Percentiles rank a stretch among this genome's conserved stretches.
Conservation (phyloP, 2,888 invertebrate genomes). For the Prostheceraeus crozeri region DNA sequence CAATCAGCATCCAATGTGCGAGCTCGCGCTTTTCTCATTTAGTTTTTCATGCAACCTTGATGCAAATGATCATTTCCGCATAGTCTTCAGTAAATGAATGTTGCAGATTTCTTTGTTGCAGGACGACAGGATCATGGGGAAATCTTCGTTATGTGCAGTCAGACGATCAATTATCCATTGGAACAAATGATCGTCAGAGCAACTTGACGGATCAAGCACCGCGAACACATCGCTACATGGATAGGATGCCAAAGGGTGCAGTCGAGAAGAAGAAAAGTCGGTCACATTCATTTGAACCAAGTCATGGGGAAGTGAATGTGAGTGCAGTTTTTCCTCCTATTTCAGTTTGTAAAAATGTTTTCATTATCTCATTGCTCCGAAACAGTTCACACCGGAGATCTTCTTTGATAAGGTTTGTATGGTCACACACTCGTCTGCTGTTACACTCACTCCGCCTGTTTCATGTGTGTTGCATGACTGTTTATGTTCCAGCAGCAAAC, state of each 20-base stretch:
- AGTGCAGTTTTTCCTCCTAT: not conserved
- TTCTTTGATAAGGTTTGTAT: conserved; percentile 26
- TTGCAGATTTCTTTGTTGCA: no score
- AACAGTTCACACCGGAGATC: conserved; percentile 22
- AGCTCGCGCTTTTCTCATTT: no score
- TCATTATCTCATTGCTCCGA: no score
- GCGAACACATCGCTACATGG: not conserved
- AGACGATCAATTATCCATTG: conserved; percentile 5
- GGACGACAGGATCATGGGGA: no score
- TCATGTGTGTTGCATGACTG: no score
- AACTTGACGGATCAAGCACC: not conserved
- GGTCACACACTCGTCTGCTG: no score
- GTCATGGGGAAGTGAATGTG: conserved; percentile 20
- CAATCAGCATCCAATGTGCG: no score
- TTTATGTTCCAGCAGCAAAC: no score
- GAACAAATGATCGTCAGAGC: conserved; percentile 8
- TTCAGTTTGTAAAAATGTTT: not conserved
- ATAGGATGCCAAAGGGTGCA: conserved; percentile 7
- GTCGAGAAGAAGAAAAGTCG: not conserved
- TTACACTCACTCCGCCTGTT: no score
- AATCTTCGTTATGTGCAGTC: not conserved
- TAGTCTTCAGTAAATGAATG: no score
- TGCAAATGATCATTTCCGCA: no score
- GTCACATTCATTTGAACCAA: not conserved
- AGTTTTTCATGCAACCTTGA: no score